Base-by-base conservation (phyloP, 2,888 invertebrate species). In the Therioaphis trifolii region DNA sequence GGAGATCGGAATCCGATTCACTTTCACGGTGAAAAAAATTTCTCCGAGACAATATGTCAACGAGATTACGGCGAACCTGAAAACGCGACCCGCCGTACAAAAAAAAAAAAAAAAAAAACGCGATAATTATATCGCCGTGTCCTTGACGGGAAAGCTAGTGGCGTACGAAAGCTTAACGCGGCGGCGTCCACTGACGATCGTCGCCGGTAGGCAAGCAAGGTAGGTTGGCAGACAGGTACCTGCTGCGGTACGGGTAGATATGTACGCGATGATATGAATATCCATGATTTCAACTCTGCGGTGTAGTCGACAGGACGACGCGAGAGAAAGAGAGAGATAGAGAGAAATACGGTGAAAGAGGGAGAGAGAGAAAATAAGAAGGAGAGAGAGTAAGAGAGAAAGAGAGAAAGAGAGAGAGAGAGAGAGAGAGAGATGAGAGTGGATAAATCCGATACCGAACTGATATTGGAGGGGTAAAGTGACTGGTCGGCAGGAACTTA, bases 31-130 rank as follows among this genome's bases (percentile, higher is more conserved):
- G 46, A 55, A 55, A 78, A 79, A 69, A 69, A 69, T 79, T 69
- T 79, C 78, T 79, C 78, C 68, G n/a, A 21, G 40, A 78, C 77
- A 52, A 68, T 79, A 55, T 79, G 78, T 79, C 78, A 79, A 69
- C 78, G 40, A 55, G 78, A 78, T 78, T 69, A 69, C 78, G 55
- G 52, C 21, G 49, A 78, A 69, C 55, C 68, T 69, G 68, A 78
- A 78, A 78, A 55, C 24, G 55, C 40, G 43, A 79, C 52, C 43
- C 12, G 55, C 69, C 55, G 55, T 79, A 55, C n/a, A n/a, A n/a
- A n/a, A n/a, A n/a, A n/a, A n/a, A n/a, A n/a, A n/a, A n/a, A n/a
- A n/a, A n/a, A n/a, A 52, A 77, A 78, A 40, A 40, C n/a, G 55
- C 55, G 55, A 68, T 79, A 43, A 27, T 43, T 35, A 40, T 69